Conservation (phyloP, 2,888 invertebrate species). For the Eudasyphora cyanicolor region DNA sequence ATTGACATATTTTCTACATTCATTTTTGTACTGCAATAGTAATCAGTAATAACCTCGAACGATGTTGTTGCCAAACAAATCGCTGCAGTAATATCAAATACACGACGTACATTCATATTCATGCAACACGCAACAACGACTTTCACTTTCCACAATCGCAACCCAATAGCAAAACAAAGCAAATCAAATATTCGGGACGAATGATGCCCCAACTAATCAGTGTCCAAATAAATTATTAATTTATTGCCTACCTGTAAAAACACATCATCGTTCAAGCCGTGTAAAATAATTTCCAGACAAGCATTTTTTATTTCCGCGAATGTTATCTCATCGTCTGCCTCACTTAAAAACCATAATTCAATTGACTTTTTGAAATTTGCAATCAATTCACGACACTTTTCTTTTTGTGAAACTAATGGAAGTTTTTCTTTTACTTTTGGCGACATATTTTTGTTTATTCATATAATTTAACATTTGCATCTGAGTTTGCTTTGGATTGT, state of each 20-base stretch:
- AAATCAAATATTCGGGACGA: background rate
- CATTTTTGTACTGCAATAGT: slow-evolving; percentile 32
- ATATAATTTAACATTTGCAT: slow-evolving; percentile 48
- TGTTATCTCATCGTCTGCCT: slow-evolving; percentile 29
- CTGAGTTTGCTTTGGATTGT: slow-evolving; percentile 27
- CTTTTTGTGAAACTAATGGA: slow-evolving; percentile 45
- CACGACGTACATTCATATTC: slow-evolving; percentile 9
- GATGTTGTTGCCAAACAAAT: no score
- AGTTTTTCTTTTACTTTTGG: slow-evolving; percentile 59
- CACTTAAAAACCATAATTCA: slow-evolving; percentile 63
- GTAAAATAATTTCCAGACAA: slow-evolving; percentile 71
- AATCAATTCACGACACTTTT: slow-evolving; percentile 59
- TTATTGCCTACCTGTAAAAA: no score
- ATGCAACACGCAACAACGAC: slow-evolving; percentile 39
- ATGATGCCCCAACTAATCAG: background rate
- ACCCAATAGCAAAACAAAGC: background rate
- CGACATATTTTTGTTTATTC: slow-evolving; percentile 49
- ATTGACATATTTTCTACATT: no score
- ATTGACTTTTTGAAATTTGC: slow-evolving; percentile 62
- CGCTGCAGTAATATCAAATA: no score
- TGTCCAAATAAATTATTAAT: slow-evolving; percentile 41
- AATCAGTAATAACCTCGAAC: slow-evolving; percentile 26
- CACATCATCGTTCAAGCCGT: slow-evolving; percentile 69
- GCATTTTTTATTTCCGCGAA: slow-evolving; percentile 65
- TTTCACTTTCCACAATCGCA: slow-evolving; percentile 43